Percentiles rank a stretch among this genome's conserved stretches.
Evolutionary conservation across 2,113 vertebrate species (phyloP).

Genomic region (Lycocorax pyrrhopterus): DNA sequence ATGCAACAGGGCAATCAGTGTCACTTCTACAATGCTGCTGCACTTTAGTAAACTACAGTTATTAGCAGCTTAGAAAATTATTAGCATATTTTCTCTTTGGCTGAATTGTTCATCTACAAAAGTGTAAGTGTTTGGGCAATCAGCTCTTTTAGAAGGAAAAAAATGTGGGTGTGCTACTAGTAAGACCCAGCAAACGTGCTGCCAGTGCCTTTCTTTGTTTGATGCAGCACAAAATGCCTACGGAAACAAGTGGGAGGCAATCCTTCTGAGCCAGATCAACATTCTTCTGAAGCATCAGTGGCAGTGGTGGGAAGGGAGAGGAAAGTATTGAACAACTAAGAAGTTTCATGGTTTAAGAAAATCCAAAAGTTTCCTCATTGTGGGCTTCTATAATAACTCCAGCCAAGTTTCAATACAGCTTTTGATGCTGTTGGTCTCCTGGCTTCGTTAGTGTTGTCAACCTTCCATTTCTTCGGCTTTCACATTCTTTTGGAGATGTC

Average conservation of each 20-base stretch:
- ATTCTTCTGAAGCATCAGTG: neutral
- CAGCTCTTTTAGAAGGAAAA: neutral
- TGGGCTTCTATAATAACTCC: neutral
- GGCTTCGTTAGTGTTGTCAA: fast-evolving
- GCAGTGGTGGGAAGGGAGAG: neutral
- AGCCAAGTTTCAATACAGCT: neutral
- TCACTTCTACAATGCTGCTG: neutral
- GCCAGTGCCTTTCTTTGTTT: conserved; percentile 41
- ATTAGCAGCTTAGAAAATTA: conserved; percentile 32
- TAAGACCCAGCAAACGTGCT: neutral
- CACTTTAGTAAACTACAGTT: conserved; percentile 12
- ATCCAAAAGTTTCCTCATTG: neutral
- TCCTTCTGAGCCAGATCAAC: neutral
- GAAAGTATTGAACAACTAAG: neutral
- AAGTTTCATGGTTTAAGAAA: neutral
- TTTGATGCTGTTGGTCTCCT: neutral
- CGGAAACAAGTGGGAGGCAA: conserved; percentile 4
- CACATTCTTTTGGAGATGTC: neutral
- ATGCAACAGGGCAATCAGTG: neutral
- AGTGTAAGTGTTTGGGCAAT: conserved; percentile 35
- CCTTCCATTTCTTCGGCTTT: neutral
- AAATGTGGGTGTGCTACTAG: conserved; percentile 30
- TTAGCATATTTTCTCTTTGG: conserved; percentile 40
- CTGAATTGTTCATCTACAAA: conserved; percentile 52
- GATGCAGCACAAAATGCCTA: neutral